A percentile compares a stretch with the other conserved stretches of the same genome.
Evolutionary conservation across 2,797 vertebrate genomes (phyloP).

Genomic region (Trachurus trachurus): DNA sequence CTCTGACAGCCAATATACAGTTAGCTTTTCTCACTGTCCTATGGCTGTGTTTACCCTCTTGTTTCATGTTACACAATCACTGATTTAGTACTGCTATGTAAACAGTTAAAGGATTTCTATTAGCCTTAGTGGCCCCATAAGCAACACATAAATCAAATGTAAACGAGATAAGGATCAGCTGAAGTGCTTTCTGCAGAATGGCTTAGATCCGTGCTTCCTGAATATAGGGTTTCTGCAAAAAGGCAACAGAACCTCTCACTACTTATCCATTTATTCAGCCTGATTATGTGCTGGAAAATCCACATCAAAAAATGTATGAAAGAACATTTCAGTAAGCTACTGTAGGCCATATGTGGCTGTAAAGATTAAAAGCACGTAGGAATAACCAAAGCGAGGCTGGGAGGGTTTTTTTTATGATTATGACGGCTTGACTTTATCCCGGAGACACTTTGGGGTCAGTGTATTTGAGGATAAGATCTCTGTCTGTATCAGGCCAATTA

Average conservation of each 20-base stretch:
- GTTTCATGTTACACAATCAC: conserved; percentile 68
- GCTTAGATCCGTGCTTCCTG: conserved; percentile 78
- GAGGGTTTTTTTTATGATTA: conserved; percentile 42
- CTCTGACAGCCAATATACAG: not conserved
- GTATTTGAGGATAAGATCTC: conserved; percentile 58
- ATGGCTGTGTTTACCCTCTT: conserved; percentile 61
- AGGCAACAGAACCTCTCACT: conserved; percentile 39
- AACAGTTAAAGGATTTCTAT: conserved; percentile 72
- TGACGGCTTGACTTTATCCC: conserved; percentile 63
- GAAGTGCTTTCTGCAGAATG: conserved; percentile 59
- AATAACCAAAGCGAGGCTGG: conserved; percentile 20
- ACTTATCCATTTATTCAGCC: conserved; percentile 55
- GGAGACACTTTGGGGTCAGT: conserved; percentile 61
- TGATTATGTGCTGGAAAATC: conserved; percentile 56
- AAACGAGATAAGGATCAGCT: conserved; percentile 82
- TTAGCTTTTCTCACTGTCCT: conserved; percentile 18
- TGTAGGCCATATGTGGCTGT: conserved; percentile 59
- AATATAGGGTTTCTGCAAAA: conserved; percentile 69
- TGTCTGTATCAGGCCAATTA: conserved; percentile 37
- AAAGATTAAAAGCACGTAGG: conserved; percentile 40
- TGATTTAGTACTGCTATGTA: conserved; percentile 71
- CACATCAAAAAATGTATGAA: conserved; percentile 51
- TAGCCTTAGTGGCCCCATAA: conserved; percentile 63
- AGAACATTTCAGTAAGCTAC: conserved; percentile 44
- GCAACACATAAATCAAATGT: conserved; percentile 77